Evolutionary conservation across 1,140 invertebrate species (phyloP).

Genomic region (Procambarus clarkii): DNA sequence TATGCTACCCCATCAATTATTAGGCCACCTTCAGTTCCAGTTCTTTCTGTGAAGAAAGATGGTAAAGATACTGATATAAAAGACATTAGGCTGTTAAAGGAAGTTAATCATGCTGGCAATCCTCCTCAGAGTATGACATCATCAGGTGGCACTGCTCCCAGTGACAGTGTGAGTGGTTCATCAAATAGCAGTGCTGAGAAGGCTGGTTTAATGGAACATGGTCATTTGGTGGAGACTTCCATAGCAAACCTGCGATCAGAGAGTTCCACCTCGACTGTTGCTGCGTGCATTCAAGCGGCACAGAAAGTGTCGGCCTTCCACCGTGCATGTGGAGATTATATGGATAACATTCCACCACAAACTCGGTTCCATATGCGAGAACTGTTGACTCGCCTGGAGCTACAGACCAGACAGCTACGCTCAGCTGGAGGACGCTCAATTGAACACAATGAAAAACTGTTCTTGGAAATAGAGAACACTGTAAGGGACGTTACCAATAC

Average conservation of each 20-base stretch:
- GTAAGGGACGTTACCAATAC: slow-evolving; percentile 88
- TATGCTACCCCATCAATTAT: slow-evolving; percentile 80
- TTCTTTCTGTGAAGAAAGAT: slow-evolving; percentile 64
- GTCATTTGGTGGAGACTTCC: slow-evolving; percentile 83
- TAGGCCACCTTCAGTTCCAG: slow-evolving; percentile 62
- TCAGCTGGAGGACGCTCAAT: slow-evolving; percentile 81
- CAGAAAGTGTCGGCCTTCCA: slow-evolving; percentile 89
- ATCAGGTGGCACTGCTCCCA: slow-evolving; percentile 18
- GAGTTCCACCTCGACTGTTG: slow-evolving; percentile 78
- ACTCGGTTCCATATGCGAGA: slow-evolving; percentile 93
- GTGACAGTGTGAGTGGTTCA: slow-evolving; percentile 17
- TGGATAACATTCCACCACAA: slow-evolving; percentile 87
- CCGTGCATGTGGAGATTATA: slow-evolving; percentile 84
- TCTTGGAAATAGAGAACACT: slow-evolving; percentile 86
- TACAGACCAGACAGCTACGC: slow-evolving; percentile 85
- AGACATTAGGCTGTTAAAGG: neutral
- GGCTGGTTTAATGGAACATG: slow-evolving; percentile 80
- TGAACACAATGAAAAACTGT: slow-evolving; percentile 80
- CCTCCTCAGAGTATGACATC: slow-evolving; percentile 19
- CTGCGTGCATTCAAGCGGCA: slow-evolving; percentile 87
- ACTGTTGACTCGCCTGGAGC: slow-evolving; percentile 87
- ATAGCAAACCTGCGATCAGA: slow-evolving; percentile 81
- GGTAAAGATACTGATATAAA: slow-evolving; percentile 37
- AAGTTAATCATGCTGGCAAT: slow-evolving; percentile 11
- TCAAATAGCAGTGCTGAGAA: slow-evolving; percentile 39